These are phyloP conservation scores for Lerema accius DNA, from an alignment of 1,140 invertebrate genomes.

Conservation along the genomic window DNA sequence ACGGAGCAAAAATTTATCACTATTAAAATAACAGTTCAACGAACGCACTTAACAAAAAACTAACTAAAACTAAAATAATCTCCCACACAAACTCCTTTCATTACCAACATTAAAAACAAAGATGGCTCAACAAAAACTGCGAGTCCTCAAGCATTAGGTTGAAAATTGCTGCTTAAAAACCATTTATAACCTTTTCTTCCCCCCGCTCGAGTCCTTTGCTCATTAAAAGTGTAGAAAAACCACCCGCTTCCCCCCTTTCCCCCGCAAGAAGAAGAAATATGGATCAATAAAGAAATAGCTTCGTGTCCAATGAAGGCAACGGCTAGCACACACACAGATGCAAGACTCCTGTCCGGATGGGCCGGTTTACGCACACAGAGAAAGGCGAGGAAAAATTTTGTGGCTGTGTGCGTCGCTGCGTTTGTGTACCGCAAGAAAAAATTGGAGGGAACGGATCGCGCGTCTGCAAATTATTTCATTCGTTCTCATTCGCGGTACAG, in stretches of 20 bases:
- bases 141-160: conserved; percentile 51
- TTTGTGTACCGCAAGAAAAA: conserved; percentile 56
- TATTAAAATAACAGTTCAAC: no score
- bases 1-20: no score
- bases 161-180: conserved; percentile 78
- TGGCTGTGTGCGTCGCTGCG: conserved; percentile 50
- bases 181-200: conserved; percentile 73
- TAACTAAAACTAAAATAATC: no score
- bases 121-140: conserved; percentile 46
- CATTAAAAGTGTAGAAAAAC: conserved; percentile 82
- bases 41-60: no score
- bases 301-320: conserved; percentile 76
- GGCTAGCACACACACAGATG: conserved; percentile 71
- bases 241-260: conserved; percentile 53
- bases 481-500: conserved; percentile 10
- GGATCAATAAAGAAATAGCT: conserved; percentile 82
- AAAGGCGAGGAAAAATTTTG: conserved; percentile 49
- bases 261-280: conserved; percentile 82
- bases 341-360: conserved; percentile 40
- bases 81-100: no score
- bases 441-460: conserved; percentile 34
- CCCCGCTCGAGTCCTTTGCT: conserved; percentile 65
- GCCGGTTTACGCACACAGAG: conserved; percentile 44
- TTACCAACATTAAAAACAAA: conserved; percentile 42
- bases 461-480: conserved; percentile 34